Evolutionary conservation across 2,113 vertebrate genomes (phyloP).

Genomic region (Noturus placidus): DNA sequence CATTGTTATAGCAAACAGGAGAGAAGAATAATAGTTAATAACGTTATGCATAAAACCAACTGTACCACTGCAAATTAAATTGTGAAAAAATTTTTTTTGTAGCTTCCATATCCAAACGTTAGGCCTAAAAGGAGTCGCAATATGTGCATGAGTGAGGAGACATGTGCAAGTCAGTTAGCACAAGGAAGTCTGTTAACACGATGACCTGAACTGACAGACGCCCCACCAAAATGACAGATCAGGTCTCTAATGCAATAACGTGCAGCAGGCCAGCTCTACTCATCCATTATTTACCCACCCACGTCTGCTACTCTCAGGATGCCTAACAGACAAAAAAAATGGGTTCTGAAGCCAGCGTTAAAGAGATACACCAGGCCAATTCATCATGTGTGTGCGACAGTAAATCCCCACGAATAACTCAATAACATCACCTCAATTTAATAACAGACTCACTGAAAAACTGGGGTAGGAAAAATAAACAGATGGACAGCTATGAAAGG

Average conservation of each 20-base stretch:
- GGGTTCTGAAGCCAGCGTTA: slow-evolving; percentile 11
- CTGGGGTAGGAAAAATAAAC: slow-evolving; percentile 28
- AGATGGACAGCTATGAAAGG: slow-evolving; percentile 15
- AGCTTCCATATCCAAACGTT: neutral
- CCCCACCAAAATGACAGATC: slow-evolving; percentile 25
- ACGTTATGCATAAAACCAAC: no score
- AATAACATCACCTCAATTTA: slow-evolving; percentile 36
- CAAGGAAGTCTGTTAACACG: slow-evolving; percentile 7
- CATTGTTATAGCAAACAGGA: neutral
- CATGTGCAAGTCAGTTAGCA: neutral
- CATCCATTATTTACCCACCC: slow-evolving; percentile 47
- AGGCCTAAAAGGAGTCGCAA: no score
- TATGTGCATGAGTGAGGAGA: neutral
- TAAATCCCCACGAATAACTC: slow-evolving; percentile 31
- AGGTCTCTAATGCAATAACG: slow-evolving; percentile 47
- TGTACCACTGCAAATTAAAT: neutral
- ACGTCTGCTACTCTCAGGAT: neutral
- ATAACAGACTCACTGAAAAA: neutral
- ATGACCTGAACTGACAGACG: slow-evolving; percentile 31
- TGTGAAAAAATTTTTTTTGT: no score
- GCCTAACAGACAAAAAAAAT: slow-evolving; percentile 21
- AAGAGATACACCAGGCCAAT: slow-evolving; percentile 23
- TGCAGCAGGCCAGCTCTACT: slow-evolving; percentile 46
- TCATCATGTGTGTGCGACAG: slow-evolving; percentile 46
- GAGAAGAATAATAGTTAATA: neutral